These are phyloP conservation scores for Drosophila pseudoobscura DNA, from an alignment of 1,140 invertebrate species.

Conservation along the genomic window DNA sequence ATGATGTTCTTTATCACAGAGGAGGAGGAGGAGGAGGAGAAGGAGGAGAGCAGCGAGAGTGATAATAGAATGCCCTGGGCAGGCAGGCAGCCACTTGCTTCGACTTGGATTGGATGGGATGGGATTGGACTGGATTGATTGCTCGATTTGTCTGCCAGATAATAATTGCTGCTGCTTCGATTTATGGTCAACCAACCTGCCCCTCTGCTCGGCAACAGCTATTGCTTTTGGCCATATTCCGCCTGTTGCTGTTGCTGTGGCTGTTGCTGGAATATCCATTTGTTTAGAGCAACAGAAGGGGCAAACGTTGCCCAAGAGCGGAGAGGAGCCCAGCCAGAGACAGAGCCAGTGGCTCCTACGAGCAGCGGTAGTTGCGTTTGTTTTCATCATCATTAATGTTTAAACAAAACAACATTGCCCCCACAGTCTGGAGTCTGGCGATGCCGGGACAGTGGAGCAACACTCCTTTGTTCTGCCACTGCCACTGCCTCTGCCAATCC, in stretches of 20 bases:
- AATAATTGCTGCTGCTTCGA: constrained; percentile 6
- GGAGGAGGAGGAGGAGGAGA: not conserved
- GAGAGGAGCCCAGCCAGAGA: constrained; percentile 20
- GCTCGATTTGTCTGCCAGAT: constrained; percentile 35
- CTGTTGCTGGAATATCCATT: constrained; percentile 24
- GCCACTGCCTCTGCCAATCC: no score
- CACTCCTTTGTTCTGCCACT: constrained; percentile 12
- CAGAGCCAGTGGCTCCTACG: constrained; percentile 23
- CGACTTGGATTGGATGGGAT: constrained; percentile 4
- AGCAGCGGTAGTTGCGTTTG: constrained; percentile 51
- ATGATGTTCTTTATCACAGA: constrained; percentile 67
- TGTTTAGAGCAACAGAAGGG: constrained; percentile 38
- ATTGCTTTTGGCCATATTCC: constrained; percentile 15
- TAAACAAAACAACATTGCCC: constrained; percentile 78
- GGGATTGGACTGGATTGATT: constrained; percentile 16
- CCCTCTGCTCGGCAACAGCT: not conserved
- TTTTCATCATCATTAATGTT: constrained; percentile 80
- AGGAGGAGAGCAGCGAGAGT: constrained; percentile 1
- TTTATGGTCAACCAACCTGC: constrained; percentile 8
- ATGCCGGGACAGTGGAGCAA: constrained; percentile 20
- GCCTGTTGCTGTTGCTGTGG: constrained; percentile 40
- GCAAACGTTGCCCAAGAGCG: constrained; percentile 45
- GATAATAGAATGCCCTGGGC: constrained; percentile 33
- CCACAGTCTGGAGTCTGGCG: constrained; percentile 25
- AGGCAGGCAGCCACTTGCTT: not conserved